A percentile compares a stretch with the other conserved stretches of the same genome.
These are phyloP conservation scores for Agapornis roseicollis DNA, from an alignment of 2,113 vertebrate genomes.

Conservation along the genomic window DNA sequence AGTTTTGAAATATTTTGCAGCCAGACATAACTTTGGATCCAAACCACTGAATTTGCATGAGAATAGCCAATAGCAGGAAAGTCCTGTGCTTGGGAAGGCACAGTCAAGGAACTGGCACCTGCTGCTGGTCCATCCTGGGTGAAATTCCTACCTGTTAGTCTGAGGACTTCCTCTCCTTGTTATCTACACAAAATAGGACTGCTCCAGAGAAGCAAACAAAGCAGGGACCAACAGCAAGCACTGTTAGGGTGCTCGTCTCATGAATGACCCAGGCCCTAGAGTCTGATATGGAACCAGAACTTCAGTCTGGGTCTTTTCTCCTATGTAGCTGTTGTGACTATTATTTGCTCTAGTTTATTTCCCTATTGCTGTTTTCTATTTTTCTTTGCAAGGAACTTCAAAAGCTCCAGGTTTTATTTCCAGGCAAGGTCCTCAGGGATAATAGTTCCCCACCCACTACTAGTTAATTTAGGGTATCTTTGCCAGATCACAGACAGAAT, in stretches of 20 bases:
- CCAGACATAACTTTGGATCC: background rate
- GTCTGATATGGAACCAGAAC: background rate
- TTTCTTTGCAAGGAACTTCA: conserved; percentile 23
- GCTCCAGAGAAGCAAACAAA: background rate
- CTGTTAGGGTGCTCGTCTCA: rapidly evolving
- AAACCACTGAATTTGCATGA: background rate
- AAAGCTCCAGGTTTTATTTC: conserved; percentile 42
- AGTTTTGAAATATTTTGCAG: conserved; percentile 11
- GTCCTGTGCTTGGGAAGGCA: background rate
- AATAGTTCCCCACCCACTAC: conserved; percentile 52
- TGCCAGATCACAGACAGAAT: conserved; percentile 28
- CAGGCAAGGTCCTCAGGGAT: conserved; percentile 29
- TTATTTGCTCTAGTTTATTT: background rate
- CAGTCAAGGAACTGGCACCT: background rate
- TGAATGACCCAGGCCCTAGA: background rate
- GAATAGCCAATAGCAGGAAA: background rate
- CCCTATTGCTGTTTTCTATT: background rate
- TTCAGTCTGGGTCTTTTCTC: background rate
- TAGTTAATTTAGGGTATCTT: conserved; percentile 29
- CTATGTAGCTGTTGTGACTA: background rate
- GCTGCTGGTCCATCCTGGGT: background rate
- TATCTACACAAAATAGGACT: background rate
- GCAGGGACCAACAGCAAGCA: background rate
- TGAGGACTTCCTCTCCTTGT: background rate
- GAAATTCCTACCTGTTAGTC: background rate